Evolutionary conservation across 1,140 invertebrate genomes (phyloP).

Genomic region (Zaprionus camerounensis): DNA sequence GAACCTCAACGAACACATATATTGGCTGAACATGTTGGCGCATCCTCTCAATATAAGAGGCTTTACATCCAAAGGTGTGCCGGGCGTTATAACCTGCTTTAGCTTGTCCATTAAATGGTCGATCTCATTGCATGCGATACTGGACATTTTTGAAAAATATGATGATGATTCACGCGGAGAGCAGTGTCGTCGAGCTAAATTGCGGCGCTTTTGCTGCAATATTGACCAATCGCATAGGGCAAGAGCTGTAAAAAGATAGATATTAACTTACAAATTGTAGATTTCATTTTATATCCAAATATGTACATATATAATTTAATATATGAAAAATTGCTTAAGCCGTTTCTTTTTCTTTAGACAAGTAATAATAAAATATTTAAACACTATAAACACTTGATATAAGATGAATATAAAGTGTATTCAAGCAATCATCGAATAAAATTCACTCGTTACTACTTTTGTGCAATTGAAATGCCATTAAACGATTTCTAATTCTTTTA

Average conservation of each 20-base stretch:
- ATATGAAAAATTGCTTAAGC: no score
- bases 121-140: slow-evolving; percentile 87
- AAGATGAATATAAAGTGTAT: no score
- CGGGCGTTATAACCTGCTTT: slow-evolving; percentile 76
- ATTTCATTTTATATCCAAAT: not conserved
- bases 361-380: not conserved
- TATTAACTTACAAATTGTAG: not conserved
- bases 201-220: slow-evolving; percentile 90
- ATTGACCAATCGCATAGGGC: slow-evolving; percentile 86
- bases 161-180: slow-evolving; percentile 90
- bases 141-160: slow-evolving; percentile 88
- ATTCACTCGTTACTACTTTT: no score
- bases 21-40: slow-evolving; percentile 93
- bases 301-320: not conserved
- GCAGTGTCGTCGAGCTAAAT: slow-evolving; percentile 90
- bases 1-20: slow-evolving; percentile 92
- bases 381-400: no score
- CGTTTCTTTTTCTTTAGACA: no score
- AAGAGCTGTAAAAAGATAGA: slow-evolving; percentile 46
- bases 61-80: slow-evolving; percentile 85
- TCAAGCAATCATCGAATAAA: no score
- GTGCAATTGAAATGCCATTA: no score
- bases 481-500: no score
- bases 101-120: slow-evolving; percentile 86
- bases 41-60: slow-evolving; percentile 88